These are phyloP conservation scores for Gallinago solitaria DNA, from an alignment of 2,797 vertebrate species.

Conservation along the genomic window DNA sequence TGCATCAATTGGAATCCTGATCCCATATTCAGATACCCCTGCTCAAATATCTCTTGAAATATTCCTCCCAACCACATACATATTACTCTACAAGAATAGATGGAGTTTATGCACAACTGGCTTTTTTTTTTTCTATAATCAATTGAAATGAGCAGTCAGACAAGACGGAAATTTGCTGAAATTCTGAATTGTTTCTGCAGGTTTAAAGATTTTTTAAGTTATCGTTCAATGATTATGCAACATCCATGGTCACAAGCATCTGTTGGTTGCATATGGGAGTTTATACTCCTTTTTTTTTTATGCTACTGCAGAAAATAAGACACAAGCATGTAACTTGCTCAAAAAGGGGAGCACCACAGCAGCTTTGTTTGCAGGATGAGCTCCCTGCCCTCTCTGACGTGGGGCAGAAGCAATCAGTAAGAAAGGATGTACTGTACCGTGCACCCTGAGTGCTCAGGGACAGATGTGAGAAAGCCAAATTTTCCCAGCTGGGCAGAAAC, in stretches of 20 bases:
- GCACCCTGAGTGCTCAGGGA: neutral
- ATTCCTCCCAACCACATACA: neutral
- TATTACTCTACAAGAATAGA: slow-evolving; percentile 37
- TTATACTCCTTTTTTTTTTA: slow-evolving; percentile 9
- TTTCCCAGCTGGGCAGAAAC: slow-evolving; percentile 6
- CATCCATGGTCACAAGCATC: slow-evolving; percentile 63
- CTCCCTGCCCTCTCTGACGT: neutral
- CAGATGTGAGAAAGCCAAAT: neutral
- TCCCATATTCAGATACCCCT: neutral
- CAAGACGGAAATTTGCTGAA: slow-evolving; percentile 72
- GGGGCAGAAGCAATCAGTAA: neutral
- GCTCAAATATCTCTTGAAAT: neutral
- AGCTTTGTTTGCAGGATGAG: neutral
- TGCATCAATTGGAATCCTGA: neutral
- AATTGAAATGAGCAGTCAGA: slow-evolving; percentile 60
- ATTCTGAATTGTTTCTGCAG: slow-evolving; percentile 68
- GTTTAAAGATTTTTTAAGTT: slow-evolving; percentile 74
- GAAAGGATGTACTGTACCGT: neutral
- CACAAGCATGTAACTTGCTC: neutral
- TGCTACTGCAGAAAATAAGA: slow-evolving; percentile 19
- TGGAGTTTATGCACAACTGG: slow-evolving; percentile 70
- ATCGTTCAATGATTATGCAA: slow-evolving; percentile 51
- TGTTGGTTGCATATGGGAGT: slow-evolving; percentile 65
- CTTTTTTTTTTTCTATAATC: neutral
- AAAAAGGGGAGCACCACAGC: neutral